These are phyloP conservation scores for Syrphus vitripennis DNA, from an alignment of 2,888 invertebrate species.

Conservation along the genomic window DNA sequence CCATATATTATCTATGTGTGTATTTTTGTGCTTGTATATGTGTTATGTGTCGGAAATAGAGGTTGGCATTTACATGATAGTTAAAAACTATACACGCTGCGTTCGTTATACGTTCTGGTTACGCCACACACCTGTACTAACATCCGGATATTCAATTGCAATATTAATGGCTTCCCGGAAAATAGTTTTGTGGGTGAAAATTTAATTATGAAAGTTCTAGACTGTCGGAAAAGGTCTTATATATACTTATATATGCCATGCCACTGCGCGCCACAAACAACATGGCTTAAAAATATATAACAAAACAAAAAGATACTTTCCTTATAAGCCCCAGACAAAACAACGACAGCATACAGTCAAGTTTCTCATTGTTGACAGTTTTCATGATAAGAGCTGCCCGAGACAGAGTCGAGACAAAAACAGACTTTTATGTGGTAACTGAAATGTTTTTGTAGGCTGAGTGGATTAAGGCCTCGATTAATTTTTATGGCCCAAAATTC, in stretches of 20 bases:
- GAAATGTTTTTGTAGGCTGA: too few species aligned
- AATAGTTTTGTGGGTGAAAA: conserved; percentile 20
- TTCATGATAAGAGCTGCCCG: too few species aligned
- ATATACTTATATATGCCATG: too few species aligned
- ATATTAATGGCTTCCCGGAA: conserved; percentile 34
- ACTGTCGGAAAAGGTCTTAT: neutral
- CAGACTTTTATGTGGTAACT: too few species aligned
- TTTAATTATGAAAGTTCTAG: conserved; percentile 34
- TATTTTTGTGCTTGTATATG: neutral
- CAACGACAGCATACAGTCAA: neutral
- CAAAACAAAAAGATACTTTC: neutral
- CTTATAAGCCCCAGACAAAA: neutral
- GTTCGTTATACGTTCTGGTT: neutral
- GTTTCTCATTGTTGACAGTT: neutral
- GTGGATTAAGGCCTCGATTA: too few species aligned
- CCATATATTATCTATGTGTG: neutral
- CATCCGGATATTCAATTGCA: conserved; percentile 11
- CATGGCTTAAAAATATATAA: neutral
- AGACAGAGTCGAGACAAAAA: too few species aligned
- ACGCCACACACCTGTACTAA: neutral
- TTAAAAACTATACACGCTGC: neutral
- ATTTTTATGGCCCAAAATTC: too few species aligned
- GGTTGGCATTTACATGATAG: neutral
- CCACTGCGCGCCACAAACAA: neutral
- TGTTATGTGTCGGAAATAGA: neutral